These are phyloP conservation scores for Labrus mixtus DNA, from an alignment of 2,113 vertebrate genomes.

Conservation along the genomic window DNA sequence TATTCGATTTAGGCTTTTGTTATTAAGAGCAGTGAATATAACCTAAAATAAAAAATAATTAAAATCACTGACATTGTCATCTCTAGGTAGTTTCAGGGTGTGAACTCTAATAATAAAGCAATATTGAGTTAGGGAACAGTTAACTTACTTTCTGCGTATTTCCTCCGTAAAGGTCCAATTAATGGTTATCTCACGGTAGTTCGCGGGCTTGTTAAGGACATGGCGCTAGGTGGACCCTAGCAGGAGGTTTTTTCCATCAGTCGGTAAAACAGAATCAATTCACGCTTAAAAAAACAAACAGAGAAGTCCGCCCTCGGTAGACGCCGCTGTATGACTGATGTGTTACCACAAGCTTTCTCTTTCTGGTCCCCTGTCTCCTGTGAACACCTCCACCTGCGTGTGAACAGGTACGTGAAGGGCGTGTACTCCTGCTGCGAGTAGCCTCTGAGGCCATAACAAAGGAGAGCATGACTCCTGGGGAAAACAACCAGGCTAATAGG, in stretches of 20 bases:
- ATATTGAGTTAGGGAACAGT: neutral
- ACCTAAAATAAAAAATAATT: no score
- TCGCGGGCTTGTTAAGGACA: constrained; percentile 8
- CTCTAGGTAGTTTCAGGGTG: no score
- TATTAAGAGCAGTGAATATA: no score
- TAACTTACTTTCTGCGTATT: constrained; percentile 31
- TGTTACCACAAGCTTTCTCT: neutral
- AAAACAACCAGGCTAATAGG: neutral
- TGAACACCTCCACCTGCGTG: neutral
- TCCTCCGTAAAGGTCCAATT: neutral
- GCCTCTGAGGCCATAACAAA: neutral
- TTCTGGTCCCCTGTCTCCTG: neutral
- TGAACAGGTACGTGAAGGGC: neutral
- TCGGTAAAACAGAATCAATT: neutral
- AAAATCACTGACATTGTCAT: no score
- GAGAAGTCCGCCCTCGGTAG: neutral
- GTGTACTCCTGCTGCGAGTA: neutral
- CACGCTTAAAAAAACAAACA: neutral
- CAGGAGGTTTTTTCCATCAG: constrained; percentile 56
- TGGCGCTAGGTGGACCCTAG: constrained; percentile 40
- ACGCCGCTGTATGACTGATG: neutral
- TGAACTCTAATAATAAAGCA: neutral
- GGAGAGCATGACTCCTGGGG: neutral
- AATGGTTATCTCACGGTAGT: constrained; percentile 13
- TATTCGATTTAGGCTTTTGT: no score